Conservation (phyloP, 2,797 vertebrate genomes). For the Acropternis orthonyx region DNA sequence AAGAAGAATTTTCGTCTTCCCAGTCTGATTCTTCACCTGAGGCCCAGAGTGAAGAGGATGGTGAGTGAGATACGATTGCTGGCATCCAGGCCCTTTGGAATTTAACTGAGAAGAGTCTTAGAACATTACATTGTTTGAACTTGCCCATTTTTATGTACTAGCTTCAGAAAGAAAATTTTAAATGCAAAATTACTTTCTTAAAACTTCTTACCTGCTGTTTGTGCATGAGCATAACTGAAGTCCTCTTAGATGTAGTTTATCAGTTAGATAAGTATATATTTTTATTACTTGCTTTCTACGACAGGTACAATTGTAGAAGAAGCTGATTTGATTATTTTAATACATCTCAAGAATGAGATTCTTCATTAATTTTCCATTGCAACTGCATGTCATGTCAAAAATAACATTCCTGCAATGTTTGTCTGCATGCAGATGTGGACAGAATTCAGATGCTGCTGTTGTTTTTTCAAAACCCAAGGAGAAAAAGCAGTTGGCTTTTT, state of each 20-base stretch:
- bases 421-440: neutral
- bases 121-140: neutral
- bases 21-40: constrained; percentile 89
- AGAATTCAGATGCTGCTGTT: neutral
- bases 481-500: neutral
- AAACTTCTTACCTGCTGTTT: neutral
- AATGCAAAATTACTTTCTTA: neutral
- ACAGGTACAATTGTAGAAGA: accelerated
- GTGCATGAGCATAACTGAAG: neutral
- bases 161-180: neutral
- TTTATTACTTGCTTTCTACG: neutral
- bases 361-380: neutral
- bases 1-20: constrained; percentile 89
- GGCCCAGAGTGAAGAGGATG: constrained; percentile 86
- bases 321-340: neutral
- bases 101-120: neutral
- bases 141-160: neutral
- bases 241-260: neutral
- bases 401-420: neutral
- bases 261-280: neutral
- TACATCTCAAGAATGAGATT: neutral
- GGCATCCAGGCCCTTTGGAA: neutral
- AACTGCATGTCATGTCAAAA: neutral
- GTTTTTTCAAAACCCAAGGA: neutral
- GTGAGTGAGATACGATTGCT: constrained; percentile 66